phyloP scores from a whole-genome alignment of 2,888 invertebrate genomes.

The Agelastica alni region DNA sequence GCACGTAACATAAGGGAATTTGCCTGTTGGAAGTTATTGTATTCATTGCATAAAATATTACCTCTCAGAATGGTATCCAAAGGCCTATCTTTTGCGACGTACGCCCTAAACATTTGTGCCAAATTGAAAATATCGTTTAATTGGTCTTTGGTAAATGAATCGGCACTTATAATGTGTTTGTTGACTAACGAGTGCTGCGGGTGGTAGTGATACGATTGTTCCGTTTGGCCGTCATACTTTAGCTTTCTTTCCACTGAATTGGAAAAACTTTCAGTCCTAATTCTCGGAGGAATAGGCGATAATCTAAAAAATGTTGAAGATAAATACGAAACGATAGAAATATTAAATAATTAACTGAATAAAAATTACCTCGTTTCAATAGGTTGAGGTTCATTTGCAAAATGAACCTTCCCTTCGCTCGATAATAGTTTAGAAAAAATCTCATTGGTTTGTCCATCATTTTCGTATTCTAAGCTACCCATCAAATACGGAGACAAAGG shows the following conservation, averaged over 20 bases:
- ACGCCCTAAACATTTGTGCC: constrained; percentile 83
- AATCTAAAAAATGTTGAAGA: constrained; percentile 10
- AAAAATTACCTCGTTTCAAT: constrained; percentile 25
- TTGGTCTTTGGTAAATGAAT: constrained; percentile 85
- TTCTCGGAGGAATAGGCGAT: constrained; percentile 46
- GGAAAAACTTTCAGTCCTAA: constrained; percentile 46
- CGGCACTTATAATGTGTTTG: constrained; percentile 83
- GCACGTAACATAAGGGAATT: no score
- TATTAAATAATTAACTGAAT: neutral
- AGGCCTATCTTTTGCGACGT: constrained; percentile 80
- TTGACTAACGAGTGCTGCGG: constrained; percentile 64
- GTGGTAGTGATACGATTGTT: constrained; percentile 39
- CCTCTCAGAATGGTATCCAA: constrained; percentile 78
- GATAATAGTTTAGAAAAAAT: constrained; percentile 58
- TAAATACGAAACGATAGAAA: no score
- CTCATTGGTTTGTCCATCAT: constrained; percentile 62
- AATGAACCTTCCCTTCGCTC: constrained; percentile 60
- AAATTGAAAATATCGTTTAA: constrained; percentile 93
- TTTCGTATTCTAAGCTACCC: constrained; percentile 46
- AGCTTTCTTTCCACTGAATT: constrained; percentile 42
- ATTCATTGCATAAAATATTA: neutral
- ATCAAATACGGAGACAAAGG: constrained; percentile 53
- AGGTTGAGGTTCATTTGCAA: constrained; percentile 56
- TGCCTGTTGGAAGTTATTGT: no score
- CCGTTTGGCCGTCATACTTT: constrained; percentile 24